These are phyloP conservation scores for Subanguina moxae DNA, from an alignment of 1,140 invertebrate species.

Conservation along the genomic window DNA sequence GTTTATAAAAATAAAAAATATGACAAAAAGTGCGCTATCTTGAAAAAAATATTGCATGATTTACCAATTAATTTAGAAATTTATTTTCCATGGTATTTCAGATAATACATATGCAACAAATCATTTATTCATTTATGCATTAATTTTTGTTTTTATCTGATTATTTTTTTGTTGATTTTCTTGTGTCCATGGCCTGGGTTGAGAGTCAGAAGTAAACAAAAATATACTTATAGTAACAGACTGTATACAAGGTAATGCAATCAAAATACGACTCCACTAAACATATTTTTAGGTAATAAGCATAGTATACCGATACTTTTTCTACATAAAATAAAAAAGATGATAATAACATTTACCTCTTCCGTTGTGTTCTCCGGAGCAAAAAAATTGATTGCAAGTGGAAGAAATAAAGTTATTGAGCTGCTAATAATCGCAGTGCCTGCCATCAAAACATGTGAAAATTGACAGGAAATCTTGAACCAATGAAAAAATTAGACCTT, in stretches of 20 bases:
- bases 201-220: neutral
- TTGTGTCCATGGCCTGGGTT: neutral
- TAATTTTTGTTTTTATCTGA: no score
- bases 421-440: slow-evolving; percentile 12
- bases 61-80: no score
- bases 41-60: no score
- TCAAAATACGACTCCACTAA: neutral
- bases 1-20: no score
- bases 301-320: neutral
- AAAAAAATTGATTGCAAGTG: slow-evolving; percentile 11
- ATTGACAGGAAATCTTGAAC: slow-evolving; percentile 16
- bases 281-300: slow-evolving; percentile 1
- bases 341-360: neutral
- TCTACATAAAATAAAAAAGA: neutral
- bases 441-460: slow-evolving; percentile 15
- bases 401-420: slow-evolving; percentile 1
- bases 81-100: no score
- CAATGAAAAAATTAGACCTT: neutral
- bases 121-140: no score
- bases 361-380: slow-evolving; percentile 12
- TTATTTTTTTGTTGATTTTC: neutral
- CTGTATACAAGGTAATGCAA: neutral
- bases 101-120: no score
- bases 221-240: neutral
- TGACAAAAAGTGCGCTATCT: no score